These are phyloP conservation scores for Taxidea taxus DNA, from an alignment of 2,113 vertebrate genomes.

Conservation along the genomic window DNA sequence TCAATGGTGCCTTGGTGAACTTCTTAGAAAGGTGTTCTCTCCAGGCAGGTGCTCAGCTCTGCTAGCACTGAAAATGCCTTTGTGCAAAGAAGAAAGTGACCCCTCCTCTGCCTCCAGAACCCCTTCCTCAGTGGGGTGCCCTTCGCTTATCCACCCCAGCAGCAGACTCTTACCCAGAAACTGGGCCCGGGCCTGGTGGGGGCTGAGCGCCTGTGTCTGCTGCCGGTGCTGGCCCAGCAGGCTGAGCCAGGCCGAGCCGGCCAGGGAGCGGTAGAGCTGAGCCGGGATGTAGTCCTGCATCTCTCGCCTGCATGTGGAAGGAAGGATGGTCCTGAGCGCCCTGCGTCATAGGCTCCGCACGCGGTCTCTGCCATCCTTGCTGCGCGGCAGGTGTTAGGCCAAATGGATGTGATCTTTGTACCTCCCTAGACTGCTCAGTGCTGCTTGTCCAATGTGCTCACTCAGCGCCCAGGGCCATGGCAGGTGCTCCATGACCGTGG, in stretches of 20 bases:
- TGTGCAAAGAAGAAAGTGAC: background rate
- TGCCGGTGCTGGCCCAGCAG: slow-evolving; percentile 91
- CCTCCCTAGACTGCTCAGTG: background rate
- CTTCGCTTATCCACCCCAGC: accelerated
- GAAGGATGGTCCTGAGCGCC: background rate
- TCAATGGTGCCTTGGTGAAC: background rate
- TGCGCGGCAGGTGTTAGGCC: accelerated
- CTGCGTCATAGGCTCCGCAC: accelerated
- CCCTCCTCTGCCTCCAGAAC: background rate
- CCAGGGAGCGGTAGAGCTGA: slow-evolving; percentile 86
- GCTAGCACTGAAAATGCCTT: background rate
- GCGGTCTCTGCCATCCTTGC: background rate
- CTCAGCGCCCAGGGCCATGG: background rate
- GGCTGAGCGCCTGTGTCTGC: slow-evolving; percentile 91
- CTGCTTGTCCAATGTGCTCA: background rate
- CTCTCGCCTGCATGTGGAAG: slow-evolving; percentile 84
- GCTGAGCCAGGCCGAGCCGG: slow-evolving; percentile 90
- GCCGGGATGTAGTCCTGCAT: slow-evolving; percentile 92
- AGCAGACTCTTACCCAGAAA: slow-evolving; percentile 89
- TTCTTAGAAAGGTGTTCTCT: background rate
- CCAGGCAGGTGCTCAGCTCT: background rate
- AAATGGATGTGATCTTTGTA: background rate
- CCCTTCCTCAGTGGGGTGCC: background rate
- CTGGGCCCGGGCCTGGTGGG: slow-evolving; percentile 95
- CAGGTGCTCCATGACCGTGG: background rate